phyloP scores from a whole-genome alignment of 2,113 vertebrate genomes.

The Leptocoma aspasia region DNA sequence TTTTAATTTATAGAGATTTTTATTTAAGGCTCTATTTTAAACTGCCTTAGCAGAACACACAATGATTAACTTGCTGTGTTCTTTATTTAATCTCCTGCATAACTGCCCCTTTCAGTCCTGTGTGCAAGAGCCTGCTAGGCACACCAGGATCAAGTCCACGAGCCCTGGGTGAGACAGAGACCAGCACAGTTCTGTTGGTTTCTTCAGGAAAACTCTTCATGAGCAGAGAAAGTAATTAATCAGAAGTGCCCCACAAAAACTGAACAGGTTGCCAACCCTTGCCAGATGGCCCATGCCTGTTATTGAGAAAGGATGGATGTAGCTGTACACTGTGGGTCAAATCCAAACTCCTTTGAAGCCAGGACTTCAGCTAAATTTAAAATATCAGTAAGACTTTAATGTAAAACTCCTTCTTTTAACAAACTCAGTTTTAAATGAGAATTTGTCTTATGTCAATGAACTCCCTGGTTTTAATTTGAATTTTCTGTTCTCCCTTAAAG shows the following conservation, averaged over 20 bases:
- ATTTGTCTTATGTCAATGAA: background rate
- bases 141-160: background rate
- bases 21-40: background rate
- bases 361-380: background rate
- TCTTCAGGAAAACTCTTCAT: slow-evolving; percentile 40
- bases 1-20: background rate
- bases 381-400: background rate
- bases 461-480: background rate
- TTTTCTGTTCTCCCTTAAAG: background rate
- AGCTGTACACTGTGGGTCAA: background rate
- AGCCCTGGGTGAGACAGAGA: slow-evolving; percentile 24
- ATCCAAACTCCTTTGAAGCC: background rate
- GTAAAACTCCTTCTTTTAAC: background rate
- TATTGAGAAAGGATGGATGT: background rate
- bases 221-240: slow-evolving; percentile 45
- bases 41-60: accelerated
- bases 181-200: slow-evolving; percentile 33
- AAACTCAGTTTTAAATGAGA: background rate
- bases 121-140: slow-evolving; percentile 22
- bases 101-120: slow-evolving; percentile 21
- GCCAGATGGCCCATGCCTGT: background rate
- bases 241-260: background rate
- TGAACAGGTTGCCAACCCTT: background rate
- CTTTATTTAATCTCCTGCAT: slow-evolving; percentile 37
- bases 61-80: background rate